These are phyloP conservation scores for Apotomis capreana DNA, from an alignment of 2,888 invertebrate genomes.

Conservation along the genomic window DNA sequence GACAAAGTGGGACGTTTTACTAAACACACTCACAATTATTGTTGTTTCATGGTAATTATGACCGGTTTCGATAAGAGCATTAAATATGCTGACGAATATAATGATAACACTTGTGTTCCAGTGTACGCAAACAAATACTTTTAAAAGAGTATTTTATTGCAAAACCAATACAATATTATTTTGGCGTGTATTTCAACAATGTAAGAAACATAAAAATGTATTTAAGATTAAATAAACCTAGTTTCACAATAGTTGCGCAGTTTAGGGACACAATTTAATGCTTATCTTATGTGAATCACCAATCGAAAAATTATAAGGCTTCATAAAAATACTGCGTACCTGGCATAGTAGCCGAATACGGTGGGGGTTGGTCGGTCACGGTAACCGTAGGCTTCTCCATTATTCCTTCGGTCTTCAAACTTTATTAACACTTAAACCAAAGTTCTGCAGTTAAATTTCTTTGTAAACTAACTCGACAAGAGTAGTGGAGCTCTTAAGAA, in stretches of 20 bases:
- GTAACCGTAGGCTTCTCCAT: conserved; percentile 71
- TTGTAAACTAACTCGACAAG: conserved; percentile 21
- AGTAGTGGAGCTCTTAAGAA: conserved; percentile 3
- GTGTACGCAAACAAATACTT: conserved; percentile 14
- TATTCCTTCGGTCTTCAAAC: conserved; percentile 44
- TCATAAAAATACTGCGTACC: conserved; percentile 58
- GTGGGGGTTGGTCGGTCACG: conserved; percentile 76
- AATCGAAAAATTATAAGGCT: conserved; percentile 47
- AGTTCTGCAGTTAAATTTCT: conserved; percentile 22
- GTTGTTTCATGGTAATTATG: conserved; percentile 22
- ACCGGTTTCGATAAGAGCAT: conserved; percentile 26
- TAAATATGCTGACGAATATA: conserved; percentile 22
- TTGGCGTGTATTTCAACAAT: neutral
- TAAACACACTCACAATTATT: too few relatives aligned
- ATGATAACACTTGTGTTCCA: conserved; percentile 14
- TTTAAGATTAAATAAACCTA: conserved; percentile 2
- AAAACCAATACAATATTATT: neutral
- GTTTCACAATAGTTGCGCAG: conserved; percentile 42
- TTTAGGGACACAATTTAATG: conserved; percentile 36
- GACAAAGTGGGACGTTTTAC: too few relatives aligned
- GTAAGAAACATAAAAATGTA: neutral
- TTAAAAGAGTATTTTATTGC: neutral
- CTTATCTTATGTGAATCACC: conserved; percentile 68
- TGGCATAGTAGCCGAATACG: conserved; percentile 76
- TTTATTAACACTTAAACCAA: conserved; percentile 13